phyloP scores from a whole-genome alignment of 2,888 invertebrate species.

The Muschampia plurimacula region DNA sequence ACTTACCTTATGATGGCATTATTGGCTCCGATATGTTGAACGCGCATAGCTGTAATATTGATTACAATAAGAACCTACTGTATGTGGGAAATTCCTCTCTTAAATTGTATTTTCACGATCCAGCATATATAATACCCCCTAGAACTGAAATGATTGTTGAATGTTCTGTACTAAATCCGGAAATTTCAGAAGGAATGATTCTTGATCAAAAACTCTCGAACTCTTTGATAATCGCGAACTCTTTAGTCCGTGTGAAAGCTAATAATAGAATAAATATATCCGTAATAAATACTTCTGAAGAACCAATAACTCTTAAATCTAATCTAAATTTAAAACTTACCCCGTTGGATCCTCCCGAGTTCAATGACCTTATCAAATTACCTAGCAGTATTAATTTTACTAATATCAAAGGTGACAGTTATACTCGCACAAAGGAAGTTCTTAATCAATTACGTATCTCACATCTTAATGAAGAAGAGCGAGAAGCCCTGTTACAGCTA shows the following conservation, averaged over 20 bases:
- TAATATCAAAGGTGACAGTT: background rate
- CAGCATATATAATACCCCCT: constrained; percentile 8
- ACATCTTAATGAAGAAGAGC: constrained; percentile 2
- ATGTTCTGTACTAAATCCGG: constrained; percentile 2
- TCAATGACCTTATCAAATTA: background rate
- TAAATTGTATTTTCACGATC: background rate
- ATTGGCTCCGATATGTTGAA: constrained; percentile 35
- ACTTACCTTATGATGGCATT: constrained; percentile 36
- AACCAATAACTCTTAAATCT: background rate
- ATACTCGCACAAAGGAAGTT: background rate
- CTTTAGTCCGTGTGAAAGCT: background rate
- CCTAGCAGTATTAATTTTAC: background rate
- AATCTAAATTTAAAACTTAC: constrained; percentile 4
- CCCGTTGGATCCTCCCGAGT: background rate
- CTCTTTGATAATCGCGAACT: background rate
- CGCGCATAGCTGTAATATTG: constrained; percentile 21
- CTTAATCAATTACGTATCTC: background rate
- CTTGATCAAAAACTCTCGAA: background rate
- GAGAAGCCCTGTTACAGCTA: background rate
- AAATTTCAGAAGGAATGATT: constrained; percentile 1
- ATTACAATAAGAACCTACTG: constrained; percentile 6
- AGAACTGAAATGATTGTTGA: constrained; percentile 6
- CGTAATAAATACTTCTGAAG: background rate
- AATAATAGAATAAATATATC: constrained; percentile 13
- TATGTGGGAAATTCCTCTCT: background rate